Conservation (phyloP, 2,113 vertebrate genomes). For the Vulpes ferrilata region DNA sequence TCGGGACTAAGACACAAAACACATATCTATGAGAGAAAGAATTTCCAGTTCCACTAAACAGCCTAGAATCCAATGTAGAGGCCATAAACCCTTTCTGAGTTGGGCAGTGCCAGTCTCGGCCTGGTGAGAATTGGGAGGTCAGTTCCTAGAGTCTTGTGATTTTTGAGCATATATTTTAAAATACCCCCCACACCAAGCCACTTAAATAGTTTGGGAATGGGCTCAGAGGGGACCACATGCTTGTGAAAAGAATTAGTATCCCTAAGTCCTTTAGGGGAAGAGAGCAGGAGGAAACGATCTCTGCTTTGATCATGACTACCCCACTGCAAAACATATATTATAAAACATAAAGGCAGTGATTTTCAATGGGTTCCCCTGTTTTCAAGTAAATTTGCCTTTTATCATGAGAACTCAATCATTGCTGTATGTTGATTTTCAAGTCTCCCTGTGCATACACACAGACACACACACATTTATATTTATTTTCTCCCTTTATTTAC, state of each 20-base stretch:
- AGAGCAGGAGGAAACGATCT: not conserved
- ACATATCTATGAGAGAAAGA: not conserved
- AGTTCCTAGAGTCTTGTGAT: not conserved
- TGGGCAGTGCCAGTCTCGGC: not conserved
- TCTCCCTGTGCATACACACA: not conserved
- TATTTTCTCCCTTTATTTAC: not conserved
- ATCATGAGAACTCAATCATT: not conserved
- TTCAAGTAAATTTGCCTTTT: slow-evolving; percentile 23
- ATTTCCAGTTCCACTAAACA: slow-evolving; percentile 6
- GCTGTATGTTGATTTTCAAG: not conserved
- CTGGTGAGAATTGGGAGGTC: not conserved
- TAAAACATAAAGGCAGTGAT: not conserved
- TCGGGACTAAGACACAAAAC: not conserved
- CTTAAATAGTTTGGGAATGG: not conserved
- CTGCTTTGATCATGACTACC: not conserved
- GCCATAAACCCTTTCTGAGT: not conserved
- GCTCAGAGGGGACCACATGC: not conserved
- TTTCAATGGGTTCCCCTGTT: accelerated
- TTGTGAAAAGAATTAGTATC: not conserved
- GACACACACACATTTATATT: not conserved
- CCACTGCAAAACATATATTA: not conserved
- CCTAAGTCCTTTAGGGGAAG: not conserved
- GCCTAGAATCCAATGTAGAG: not conserved
- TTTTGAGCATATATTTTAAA: not conserved
- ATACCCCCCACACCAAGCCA: not conserved